Conservation (phyloP, 2,113 vertebrate species). For the Mesembrinibis cayennensis region DNA sequence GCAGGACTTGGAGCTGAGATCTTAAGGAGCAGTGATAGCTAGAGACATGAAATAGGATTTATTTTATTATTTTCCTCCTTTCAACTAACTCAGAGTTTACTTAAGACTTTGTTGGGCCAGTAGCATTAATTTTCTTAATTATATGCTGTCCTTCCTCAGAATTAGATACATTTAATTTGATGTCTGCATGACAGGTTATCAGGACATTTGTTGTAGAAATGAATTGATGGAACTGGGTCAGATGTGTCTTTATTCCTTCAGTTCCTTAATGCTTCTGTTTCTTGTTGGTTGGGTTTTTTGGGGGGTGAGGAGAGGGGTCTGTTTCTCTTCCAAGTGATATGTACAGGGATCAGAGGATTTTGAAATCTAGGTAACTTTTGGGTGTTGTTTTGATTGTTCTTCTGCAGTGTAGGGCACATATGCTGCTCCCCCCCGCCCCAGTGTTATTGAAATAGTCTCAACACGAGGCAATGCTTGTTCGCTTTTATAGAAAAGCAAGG, state of each 20-base stretch:
- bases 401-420: background rate
- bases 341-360: background rate
- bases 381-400: background rate
- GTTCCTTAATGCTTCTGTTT: background rate
- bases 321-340: background rate
- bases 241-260: background rate
- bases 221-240: background rate
- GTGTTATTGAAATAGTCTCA: background rate
- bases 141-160: background rate
- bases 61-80: background rate
- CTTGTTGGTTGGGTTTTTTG: background rate
- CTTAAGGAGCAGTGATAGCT: background rate
- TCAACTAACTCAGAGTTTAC: background rate
- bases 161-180: background rate
- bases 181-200: background rate
- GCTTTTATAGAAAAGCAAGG: background rate
- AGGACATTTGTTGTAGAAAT: background rate
- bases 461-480: background rate
- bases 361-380: background rate
- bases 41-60: background rate
- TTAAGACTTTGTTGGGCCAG: background rate
- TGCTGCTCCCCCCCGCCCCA: fast-evolving
- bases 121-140: background rate
- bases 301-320: background rate
- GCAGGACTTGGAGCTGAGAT: background rate